Base-by-base conservation (phyloP, 2,797 vertebrate species). In the Caiman crocodilus region DNA sequence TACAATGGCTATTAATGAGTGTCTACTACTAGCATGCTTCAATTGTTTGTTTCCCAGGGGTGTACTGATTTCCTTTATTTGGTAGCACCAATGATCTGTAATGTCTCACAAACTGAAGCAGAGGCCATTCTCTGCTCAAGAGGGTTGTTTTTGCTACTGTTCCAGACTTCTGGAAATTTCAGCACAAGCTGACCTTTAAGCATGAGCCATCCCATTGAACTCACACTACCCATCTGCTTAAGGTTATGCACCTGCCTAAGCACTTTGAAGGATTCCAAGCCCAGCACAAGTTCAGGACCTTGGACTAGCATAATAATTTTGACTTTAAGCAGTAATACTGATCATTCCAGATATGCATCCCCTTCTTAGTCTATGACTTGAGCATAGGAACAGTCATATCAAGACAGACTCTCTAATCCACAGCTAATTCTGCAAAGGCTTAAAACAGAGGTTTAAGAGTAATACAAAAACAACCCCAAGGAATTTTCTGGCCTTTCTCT, bases 1-100 rank as follows among this genome's bases (percentile, higher is more conserved):
- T 88, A 71, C 25, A 50, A 83, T 81, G 63, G 80, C 71, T 85
- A 86, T n/a, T 75, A 92, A 63, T 17, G 17, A 91, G 80, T 16
- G 3, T 30, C 50, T 21, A 23, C 18, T 84, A 88, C 86, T 14
- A 65, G n/a, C 90, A 93, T 14, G 3, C 26, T 77, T 86, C 65
- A 76, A 9, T 23, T 11, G 63, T 91, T 90, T 91, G 57, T 60
- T 94, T 87, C 83, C 17, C 71, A 73, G 23, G 50, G 79, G 89
- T 21, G 50, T 17, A 67, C 60, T 50, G 35, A 50, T 65, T 65
- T 84, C 35, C 59, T 82, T 42, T 69, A 56, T 79, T 67, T 80
- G 82, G 82, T 13, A 90, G 74, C 57, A 75, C 25, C 28, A 55
- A 17, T 17, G 67, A 18, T 82, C 79, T 63, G 85, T 13, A 90